Evolutionary conservation across 2,797 vertebrate genomes (phyloP).

Genomic region (Lutjanus argentimaculatus): DNA sequence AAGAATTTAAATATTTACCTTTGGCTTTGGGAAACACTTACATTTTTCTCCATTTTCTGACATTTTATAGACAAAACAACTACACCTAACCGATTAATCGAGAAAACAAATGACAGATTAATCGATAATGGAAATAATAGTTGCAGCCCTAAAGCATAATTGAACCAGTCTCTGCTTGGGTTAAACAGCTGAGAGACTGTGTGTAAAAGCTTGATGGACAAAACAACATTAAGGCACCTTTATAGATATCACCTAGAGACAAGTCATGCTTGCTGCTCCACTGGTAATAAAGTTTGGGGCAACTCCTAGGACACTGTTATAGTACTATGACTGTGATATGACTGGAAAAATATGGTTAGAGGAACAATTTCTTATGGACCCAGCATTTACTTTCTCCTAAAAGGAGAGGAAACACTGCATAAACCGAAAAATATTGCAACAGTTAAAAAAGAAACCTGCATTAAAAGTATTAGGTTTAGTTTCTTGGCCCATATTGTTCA

Average conservation of each 20-base stretch:
- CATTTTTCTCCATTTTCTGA: too few relatives aligned
- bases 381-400: not conserved
- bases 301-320: not conserved
- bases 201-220: conserved; percentile 3
- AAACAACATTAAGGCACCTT: conserved; percentile 1
- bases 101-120: too few relatives aligned
- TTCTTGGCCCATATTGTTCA: too few relatives aligned
- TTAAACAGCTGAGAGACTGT: not conserved
- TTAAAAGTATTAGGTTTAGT: not conserved
- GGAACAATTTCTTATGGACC: not conserved
- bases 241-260: not conserved
- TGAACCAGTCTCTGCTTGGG: not conserved
- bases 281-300: not conserved
- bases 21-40: too few relatives aligned
- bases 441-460: not conserved
- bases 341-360: not conserved
- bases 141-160: not conserved
- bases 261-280: not conserved
- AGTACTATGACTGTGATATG: not conserved
- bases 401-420: not conserved
- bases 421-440: not conserved
- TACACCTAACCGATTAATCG: too few relatives aligned
- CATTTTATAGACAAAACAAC: too few relatives aligned
- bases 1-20: too few relatives aligned
- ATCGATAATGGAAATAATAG: too few relatives aligned